Evolutionary conservation across 37 sponge, comb jelly and placozoan genomes (phyloP).

Genomic region (Halichondria panicea): DNA sequence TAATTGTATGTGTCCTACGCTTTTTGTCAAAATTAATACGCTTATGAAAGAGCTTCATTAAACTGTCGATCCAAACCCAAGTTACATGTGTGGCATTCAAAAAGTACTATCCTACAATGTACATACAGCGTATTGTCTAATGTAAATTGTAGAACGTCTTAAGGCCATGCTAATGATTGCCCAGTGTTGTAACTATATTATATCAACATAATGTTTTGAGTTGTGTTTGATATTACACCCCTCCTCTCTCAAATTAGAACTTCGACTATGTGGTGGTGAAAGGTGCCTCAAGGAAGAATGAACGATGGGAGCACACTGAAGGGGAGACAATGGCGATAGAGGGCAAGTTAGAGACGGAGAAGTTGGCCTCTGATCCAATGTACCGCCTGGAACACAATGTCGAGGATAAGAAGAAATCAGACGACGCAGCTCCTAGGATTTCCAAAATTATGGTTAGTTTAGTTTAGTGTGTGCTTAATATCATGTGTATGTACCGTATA

Average conservation of each 20-base stretch:
- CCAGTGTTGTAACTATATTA: no score
- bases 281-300: conserved; percentile 89
- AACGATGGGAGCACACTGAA: conserved; percentile 76
- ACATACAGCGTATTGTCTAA: no score
- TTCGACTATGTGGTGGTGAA: conserved; percentile 82
- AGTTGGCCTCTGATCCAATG: conserved; percentile 88
- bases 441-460: conserved; percentile 61
- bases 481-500: not conserved
- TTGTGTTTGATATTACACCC: not conserved
- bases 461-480: not conserved
- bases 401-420: conserved; percentile 80
- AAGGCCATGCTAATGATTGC: no score
- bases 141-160: no score
- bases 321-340: conserved; percentile 77
- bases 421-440: conserved; percentile 82
- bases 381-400: conserved; percentile 90
- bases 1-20: no score
- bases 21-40: no score
- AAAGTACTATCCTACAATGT: no score
- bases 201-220: no score
- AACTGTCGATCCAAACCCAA: no score
- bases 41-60: no score
- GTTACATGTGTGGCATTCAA: no score
- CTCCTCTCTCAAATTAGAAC: conserved; percentile 74
- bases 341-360: conserved; percentile 66